Conservation (phyloP, 2,888 invertebrate genomes). For the Sipha maydis region DNA sequence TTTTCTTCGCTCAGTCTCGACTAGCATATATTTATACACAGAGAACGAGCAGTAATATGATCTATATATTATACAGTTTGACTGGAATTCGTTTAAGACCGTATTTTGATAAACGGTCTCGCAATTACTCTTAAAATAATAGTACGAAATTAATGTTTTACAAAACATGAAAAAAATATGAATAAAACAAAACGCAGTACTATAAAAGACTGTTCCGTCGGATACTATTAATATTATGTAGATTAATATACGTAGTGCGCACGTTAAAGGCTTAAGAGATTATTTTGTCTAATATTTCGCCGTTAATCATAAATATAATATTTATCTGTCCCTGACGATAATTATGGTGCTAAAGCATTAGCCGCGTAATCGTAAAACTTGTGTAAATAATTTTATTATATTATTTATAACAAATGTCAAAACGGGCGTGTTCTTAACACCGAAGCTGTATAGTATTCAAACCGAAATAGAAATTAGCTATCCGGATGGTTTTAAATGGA, state of each 20-base stretch:
- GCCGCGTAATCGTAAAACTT: background rate
- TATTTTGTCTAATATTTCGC: conserved; percentile 29
- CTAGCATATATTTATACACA: no score
- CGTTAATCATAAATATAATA: conserved; percentile 42
- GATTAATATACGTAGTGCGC: conserved; percentile 30
- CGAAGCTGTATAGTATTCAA: background rate
- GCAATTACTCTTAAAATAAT: background rate
- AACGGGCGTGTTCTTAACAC: background rate
- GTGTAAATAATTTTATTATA: background rate
- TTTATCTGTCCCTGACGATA: conserved; percentile 22
- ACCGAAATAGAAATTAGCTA: background rate
- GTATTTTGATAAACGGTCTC: conserved; percentile 19
- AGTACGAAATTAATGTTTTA: conserved; percentile 19
- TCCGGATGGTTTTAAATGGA: background rate
- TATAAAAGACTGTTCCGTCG: conserved; percentile 18
- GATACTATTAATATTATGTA: conserved; percentile 15
- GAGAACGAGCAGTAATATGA: no score
- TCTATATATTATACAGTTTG: no score
- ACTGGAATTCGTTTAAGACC: no score
- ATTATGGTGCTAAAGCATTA: conserved; percentile 4
- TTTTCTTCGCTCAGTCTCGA: no score
- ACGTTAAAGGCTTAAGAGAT: conserved; percentile 35
- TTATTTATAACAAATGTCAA: background rate
- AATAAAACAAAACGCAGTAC: background rate
- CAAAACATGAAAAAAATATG: background rate